A percentile compares a stretch with the other conserved stretches of the same genome.
Conservation (phyloP, 2,797 vertebrate species). For the Oreochromis mossambicus region DNA sequence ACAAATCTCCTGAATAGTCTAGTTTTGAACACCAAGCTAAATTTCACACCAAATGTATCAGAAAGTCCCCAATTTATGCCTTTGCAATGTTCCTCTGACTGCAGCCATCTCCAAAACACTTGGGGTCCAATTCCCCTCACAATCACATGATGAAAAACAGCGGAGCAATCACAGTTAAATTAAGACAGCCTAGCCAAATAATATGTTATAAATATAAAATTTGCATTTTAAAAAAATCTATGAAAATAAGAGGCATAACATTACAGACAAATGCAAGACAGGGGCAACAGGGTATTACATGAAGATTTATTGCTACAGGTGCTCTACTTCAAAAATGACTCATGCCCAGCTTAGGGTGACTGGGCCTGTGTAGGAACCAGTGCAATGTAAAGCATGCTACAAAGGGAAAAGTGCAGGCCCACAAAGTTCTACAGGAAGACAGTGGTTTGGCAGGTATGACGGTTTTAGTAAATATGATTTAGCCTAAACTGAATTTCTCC, state of each 20-base stretch:
- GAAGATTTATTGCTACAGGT: neutral
- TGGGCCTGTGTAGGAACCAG: neutral
- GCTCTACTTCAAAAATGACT: neutral
- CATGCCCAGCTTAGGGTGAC: neutral
- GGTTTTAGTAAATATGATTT: neutral
- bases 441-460: neutral
- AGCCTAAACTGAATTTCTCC: neutral
- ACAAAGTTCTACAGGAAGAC: neutral
- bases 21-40: neutral
- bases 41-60: neutral
- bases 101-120: neutral
- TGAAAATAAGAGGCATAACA: neutral
- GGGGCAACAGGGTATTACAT: neutral
- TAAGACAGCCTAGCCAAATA: neutral
- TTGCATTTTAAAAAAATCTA: fast-evolving
- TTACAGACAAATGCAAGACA: neutral
- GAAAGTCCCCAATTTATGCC: neutral
- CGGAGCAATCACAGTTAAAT: neutral
- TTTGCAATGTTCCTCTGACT: neutral
- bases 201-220: neutral
- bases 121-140: neutral
- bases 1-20: neutral
- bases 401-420: neutral
- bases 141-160: neutral
- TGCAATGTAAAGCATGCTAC: neutral